phyloP scores from a whole-genome alignment of 2,888 invertebrate genomes.

The Dynastes hyllus region DNA sequence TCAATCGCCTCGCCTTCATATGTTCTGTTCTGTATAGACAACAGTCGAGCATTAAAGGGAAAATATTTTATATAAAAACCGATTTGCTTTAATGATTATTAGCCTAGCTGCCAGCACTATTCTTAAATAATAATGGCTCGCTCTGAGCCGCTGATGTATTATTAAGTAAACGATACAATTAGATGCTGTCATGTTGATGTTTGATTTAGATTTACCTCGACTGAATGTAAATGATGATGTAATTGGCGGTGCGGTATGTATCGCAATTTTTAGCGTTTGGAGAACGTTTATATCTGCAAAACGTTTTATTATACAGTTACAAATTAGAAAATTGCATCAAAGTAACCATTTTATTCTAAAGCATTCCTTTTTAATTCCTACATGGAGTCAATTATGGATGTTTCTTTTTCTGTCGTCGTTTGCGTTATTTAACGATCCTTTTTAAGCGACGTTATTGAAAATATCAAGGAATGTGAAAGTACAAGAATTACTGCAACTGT shows the following conservation, averaged over 20 bases:
- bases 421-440: too few relatives aligned
- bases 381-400: too few relatives aligned
- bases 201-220: neutral
- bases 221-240: constrained; percentile 1
- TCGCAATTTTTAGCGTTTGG: too few relatives aligned
- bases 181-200: neutral
- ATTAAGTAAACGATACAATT: constrained; percentile 4
- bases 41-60: neutral
- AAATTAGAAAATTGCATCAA: too few relatives aligned
- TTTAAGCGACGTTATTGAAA: too few relatives aligned
- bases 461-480: too few relatives aligned
- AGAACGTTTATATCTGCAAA: too few relatives aligned
- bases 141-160: neutral
- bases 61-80: constrained; percentile 25
- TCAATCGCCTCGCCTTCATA: neutral
- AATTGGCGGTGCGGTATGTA: neutral
- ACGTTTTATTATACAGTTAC: too few relatives aligned
- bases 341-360: too few relatives aligned
- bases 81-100: constrained; percentile 10
- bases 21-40: neutral
- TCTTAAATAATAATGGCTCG: neutral
- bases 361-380: too few relatives aligned
- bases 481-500: too few relatives aligned
- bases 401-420: too few relatives aligned
- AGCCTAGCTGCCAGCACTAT: neutral